Evolutionary conservation across 2,888 invertebrate species (phyloP).

Genomic region (Ametastegia equiseti): DNA sequence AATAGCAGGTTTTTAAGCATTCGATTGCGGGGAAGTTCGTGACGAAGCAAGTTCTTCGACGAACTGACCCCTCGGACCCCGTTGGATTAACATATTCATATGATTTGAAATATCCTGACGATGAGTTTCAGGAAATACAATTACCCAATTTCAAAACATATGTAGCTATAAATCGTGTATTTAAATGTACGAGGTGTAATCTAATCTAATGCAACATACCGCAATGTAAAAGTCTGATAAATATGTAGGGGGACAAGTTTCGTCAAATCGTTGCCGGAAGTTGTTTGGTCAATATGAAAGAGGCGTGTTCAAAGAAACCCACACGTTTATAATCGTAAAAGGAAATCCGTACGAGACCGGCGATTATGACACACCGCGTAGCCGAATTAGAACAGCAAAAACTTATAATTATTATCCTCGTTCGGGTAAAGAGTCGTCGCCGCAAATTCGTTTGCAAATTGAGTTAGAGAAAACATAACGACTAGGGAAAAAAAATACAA

Average conservation of each 20-base stretch:
- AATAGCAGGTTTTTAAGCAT: background rate
- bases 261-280: background rate
- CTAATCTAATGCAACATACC: background rate
- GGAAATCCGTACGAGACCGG: background rate
- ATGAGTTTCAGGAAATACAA: background rate
- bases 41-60: background rate
- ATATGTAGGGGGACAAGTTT: no score
- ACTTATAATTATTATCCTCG: background rate
- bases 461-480: background rate
- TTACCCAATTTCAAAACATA: background rate
- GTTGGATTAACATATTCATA: background rate
- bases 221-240: background rate
- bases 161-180: background rate
- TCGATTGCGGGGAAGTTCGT: background rate
- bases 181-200: no score
- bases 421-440: background rate
- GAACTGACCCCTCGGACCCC: background rate
- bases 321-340: background rate
- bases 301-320: background rate
- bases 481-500: background rate
- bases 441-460: background rate
- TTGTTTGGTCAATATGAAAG: background rate
- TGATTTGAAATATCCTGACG: background rate
- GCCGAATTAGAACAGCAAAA: background rate
- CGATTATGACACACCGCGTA: background rate